Evolutionary conservation across 1,140 invertebrate species (phyloP).

Genomic region (Calycopis cecrops): DNA sequence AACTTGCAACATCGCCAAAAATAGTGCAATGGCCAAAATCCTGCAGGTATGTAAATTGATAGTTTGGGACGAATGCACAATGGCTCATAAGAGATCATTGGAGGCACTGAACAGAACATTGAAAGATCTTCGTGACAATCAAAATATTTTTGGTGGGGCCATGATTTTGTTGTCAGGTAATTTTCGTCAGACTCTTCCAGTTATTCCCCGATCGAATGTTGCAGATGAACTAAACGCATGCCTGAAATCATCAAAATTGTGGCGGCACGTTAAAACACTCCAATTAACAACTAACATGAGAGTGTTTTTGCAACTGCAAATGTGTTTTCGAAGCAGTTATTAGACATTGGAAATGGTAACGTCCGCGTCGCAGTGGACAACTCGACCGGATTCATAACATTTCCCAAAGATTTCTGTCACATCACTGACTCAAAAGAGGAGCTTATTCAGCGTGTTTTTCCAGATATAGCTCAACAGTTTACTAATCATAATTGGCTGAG

Average conservation of each 20-base stretch:
- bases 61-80: constrained; percentile 17
- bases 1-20: constrained; percentile 36
- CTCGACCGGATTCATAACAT: not conserved
- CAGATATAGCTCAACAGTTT: not conserved
- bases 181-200: constrained; percentile 72
- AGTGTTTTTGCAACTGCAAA: constrained; percentile 34
- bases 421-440: constrained; percentile 12
- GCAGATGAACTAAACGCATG: constrained; percentile 63
- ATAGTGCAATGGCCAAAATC: constrained; percentile 18
- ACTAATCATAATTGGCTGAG: constrained; percentile 13
- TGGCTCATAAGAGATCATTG: constrained; percentile 20
- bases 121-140: constrained; percentile 23
- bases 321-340: constrained; percentile 40
- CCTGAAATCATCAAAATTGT: constrained; percentile 60
- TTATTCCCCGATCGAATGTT: constrained; percentile 50
- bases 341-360: constrained; percentile 48
- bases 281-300: constrained; percentile 47
- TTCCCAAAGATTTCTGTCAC: constrained; percentile 26
- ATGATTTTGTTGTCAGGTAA: constrained; percentile 65
- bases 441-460: constrained; percentile 6
- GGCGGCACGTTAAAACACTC: constrained; percentile 46
- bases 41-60: constrained; percentile 5
- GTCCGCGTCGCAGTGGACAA: constrained; percentile 31
- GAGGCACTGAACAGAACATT: constrained; percentile 27
- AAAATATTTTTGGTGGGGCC: constrained; percentile 38